Evolutionary conservation across 2,113 vertebrate genomes (phyloP), one percentile per base, ranked within the genome.

Genomic region (Triplophysa siluroides): DNA sequence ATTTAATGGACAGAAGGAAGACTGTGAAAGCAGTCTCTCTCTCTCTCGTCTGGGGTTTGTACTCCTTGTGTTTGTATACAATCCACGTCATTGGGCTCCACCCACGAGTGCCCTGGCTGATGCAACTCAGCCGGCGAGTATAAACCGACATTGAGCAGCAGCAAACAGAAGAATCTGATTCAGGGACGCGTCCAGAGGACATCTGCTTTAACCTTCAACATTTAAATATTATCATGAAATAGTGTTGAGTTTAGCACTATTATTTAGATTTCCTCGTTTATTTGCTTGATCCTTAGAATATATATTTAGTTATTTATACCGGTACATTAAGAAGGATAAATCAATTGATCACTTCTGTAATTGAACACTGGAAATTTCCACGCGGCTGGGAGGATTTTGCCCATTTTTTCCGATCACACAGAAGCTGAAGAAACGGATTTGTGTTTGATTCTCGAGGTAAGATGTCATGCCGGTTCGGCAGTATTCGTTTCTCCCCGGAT

Each of bases 61-160:
- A 12, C 19, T 23, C 26, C 50, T 56, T 61, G 23, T 91, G 90
- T 93, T 92, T 92, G 89, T 92, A 92, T 87, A 93, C 85, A 91
- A 88, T 16, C 78, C n/a, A 18, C 63, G 62, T 71, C 74, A 76
- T 1, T 12, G 76, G 47, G 26, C 33, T 1, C 23, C 81, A 4
- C 56, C 47, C 38, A 19, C 8, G n/a, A 52, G 12, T 65, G 3
- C 19, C 11, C 26, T 47, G 84, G 90, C 92, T 92, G 92, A 93
- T 93, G 92, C 92, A 93, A 93, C 47, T 83, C 85, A 70, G 64
- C 76, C 84, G 45, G 21, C 11, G 23, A 26, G 38, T 84, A 81
- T 81, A 84, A 84, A 21, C n/a, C 47, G 6, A 10, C 24, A 43
- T 62, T 63, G n/a, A 76, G 23, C 11, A 19, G 60, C 45, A 65